Base-by-base conservation (phyloP, 2,888 invertebrate genomes). In the Lamproptera curius region DNA sequence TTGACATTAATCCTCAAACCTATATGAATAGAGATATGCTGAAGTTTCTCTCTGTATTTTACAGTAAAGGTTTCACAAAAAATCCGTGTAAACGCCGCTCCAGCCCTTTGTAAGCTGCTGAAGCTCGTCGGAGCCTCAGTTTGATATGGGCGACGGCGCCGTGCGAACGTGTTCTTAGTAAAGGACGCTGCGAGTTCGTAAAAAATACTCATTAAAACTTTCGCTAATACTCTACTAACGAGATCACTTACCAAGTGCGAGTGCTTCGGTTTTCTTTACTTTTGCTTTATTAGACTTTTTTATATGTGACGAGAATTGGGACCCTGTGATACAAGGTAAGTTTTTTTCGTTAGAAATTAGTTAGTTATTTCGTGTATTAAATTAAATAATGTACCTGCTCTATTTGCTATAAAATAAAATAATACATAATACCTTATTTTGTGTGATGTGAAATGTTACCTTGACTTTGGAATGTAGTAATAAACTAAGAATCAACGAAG, bases 151-250 rank as follows among this genome's bases (percentile, higher is more conserved):
- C 16, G 34, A 10, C 14, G 13, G 39, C 4, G 26, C 40, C 11
- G 40, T 16, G 14, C 23, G 40, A 35, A 17, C 46, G 41, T 28
- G 16, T 40, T 1, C 16, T 14, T 10, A 9, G 16, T 10, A 6
- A 14, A 2, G 13, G 9, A 20, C 13, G 16, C 15, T 1, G 8
- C 16, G 5, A 14, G 28, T 6, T 8, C 10, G 17, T 35, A 13
- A 13, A 13, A 28, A 1, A 39, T 35, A 15, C 31, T n/a, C 31
- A 34, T 42, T 42, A 48, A 47, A 48, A 42, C 37, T 48, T 48
- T 42, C 33, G 1, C 8, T 33, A 33, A 31, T 5, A 20, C 42
- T 28, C 41, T 20, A 11, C 31, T 48, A 48, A 42, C 6, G 20
- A 42, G 38, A 33, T 48, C 23, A 16, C 36, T 35, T 23, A 16